Conservation (phyloP, 2,113 vertebrate species). For the Platycercus adscitus region DNA sequence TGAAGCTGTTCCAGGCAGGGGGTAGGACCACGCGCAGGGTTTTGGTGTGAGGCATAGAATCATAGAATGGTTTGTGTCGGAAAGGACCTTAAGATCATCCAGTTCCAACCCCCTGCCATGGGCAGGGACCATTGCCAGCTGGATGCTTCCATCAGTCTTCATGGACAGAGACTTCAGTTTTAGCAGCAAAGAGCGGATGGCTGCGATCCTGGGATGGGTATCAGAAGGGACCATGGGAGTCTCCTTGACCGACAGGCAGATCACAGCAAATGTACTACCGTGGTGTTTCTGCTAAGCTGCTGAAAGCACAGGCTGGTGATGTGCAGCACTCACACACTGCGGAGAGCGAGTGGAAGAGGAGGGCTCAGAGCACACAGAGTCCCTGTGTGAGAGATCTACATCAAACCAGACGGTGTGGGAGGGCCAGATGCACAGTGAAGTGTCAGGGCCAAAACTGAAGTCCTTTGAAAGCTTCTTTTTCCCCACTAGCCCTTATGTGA, state of each 20-base stretch:
- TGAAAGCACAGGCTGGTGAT: not conserved
- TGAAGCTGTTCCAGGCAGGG: not conserved
- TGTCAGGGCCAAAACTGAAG: not conserved
- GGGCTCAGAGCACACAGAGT: not conserved
- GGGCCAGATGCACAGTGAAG: not conserved
- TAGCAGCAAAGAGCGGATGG: accelerated
- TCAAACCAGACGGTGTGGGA: not conserved
- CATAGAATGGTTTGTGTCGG: not conserved
- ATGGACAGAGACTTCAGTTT: not conserved
- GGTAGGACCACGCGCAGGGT: not conserved
- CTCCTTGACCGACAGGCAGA: not conserved
- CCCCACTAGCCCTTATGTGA: not conserved
- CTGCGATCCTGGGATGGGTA: not conserved
- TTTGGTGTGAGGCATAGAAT: not conserved
- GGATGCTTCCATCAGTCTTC: not conserved
- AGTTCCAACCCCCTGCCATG: not conserved
- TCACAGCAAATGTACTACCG: not conserved
- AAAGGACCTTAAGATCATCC: not conserved
- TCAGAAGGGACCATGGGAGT: not conserved
- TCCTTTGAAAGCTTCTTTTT: not conserved
- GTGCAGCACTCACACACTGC: not conserved
- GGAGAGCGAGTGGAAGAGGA: not conserved
- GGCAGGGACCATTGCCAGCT: not conserved
- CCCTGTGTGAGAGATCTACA: not conserved
- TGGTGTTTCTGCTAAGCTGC: not conserved